A percentile compares a stretch with the other conserved stretches of the same genome.
These are phyloP conservation scores for Podocnemis expansa DNA, from an alignment of 2,113 vertebrate species.

Conservation along the genomic window DNA sequence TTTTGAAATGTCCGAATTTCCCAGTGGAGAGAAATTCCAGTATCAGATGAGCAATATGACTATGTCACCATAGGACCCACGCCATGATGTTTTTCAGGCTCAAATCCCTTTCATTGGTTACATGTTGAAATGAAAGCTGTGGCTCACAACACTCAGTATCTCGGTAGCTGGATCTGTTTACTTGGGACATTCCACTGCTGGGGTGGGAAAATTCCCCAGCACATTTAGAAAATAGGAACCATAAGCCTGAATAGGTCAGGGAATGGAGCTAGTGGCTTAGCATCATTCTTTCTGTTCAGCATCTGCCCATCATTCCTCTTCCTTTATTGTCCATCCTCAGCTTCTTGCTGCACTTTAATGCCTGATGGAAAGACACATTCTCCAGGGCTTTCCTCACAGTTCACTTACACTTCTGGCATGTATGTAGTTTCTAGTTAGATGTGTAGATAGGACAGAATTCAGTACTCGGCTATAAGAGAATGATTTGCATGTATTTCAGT, in stretches of 20 bases:
- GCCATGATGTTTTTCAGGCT: not conserved
- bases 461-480: not conserved
- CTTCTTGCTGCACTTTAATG: conserved; percentile 14
- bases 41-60: not conserved
- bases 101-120: not conserved
- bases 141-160: fast-evolving
- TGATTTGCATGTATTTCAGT: not conserved
- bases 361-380: conserved; percentile 15
- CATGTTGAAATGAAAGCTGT: not conserved
- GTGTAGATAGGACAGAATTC: not conserved
- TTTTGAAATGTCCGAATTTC: not conserved
- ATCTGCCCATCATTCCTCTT: conserved; percentile 65
- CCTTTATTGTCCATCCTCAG: conserved; percentile 53
- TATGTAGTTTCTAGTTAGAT: not conserved
- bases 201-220: conserved; percentile 22
- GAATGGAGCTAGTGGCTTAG: not conserved
- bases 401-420: not conserved
- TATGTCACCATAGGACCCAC: conserved; percentile 17
- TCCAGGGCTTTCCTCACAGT: conserved; percentile 18
- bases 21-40: not conserved
- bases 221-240: not conserved
- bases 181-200: not conserved
- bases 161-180: conserved; percentile 22
- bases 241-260: not conserved
- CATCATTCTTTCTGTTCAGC: conserved; percentile 35